These are phyloP conservation scores for Corticium candelabrum DNA, from an alignment of 37 sponge, comb jelly and placozoan species.

Conservation along the genomic window DNA sequence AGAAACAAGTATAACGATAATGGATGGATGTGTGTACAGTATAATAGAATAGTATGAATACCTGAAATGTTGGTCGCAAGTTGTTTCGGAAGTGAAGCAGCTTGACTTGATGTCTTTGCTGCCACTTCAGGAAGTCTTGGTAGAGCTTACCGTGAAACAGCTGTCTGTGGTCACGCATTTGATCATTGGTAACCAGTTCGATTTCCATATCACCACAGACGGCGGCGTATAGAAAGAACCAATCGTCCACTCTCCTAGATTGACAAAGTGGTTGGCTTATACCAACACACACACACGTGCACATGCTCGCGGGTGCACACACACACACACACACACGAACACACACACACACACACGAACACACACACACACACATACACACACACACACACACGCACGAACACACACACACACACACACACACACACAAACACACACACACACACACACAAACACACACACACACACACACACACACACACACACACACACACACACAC, in stretches of 20 bases:
- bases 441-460: too few species aligned
- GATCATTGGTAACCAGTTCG: neutral
- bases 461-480: slow-evolving; percentile 23
- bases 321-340: too few species aligned
- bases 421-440: too few species aligned
- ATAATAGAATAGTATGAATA: neutral
- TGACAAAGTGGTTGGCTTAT: too few species aligned
- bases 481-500: slow-evolving; percentile 48
- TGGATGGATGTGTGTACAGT: neutral
- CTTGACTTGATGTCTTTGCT: neutral
- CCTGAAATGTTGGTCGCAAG: neutral
- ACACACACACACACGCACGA: slow-evolving; percentile 30
- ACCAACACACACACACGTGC: too few species aligned
- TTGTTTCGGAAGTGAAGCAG: neutral
- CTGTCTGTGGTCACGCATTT: neutral
- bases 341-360: too few species aligned
- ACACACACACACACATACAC: slow-evolving; percentile 21
- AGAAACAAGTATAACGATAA: neutral
- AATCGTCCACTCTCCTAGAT: neutral
- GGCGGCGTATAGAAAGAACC: neutral
- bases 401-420: slow-evolving; percentile 38
- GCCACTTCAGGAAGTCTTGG: neutral
- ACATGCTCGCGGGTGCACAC: too few species aligned
- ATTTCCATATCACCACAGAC: neutral
- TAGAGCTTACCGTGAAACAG: neutral